Evolutionary conservation across 2,113 vertebrate species (phyloP), one percentile per base, ranked within the genome.

Genomic region (Halichoeres trimaculatus): DNA sequence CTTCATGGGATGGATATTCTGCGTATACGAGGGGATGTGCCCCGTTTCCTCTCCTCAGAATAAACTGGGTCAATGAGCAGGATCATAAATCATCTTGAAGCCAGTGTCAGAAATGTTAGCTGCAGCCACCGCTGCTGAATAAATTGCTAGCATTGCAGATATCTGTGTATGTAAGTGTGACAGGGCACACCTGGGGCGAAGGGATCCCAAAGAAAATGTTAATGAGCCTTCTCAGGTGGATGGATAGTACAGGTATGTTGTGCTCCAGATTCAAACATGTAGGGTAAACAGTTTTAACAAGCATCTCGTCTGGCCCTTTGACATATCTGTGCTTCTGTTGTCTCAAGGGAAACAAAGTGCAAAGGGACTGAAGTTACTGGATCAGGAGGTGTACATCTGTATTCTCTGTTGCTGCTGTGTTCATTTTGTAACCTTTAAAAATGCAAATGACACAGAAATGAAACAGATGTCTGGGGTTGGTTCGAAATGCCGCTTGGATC

Each of bases 41-140:
- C 85, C 80, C 77, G 66, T 83, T 87, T 90, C 76, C 81, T 81
- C 63, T 78, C 85, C 74, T 84, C 76, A 58, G 85, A 74, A 90
- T 91, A 92, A 94, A 94, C 89, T 94, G 89, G 93, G 93, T 94
- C 93, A 93, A 93, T 92, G 92, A 93, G 90, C 89, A 89, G 89
- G 87, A 92, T 85, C 91, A 94, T 94, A 94, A 94, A 94, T 94
- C 93, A 94, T 88, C 54, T 76, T 92, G 91, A 93, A 90, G 88
- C 84, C 73, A 74, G 78, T 92, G 92, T 92, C 91, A 92, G 78
- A 87, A 86, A 83, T 61, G 80, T 72, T 83, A 86, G 88, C 90
- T 73, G 53, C 78, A 86, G 86, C 83, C 80, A 80, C 79, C 36
- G 51, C 80, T 70, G 80, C 83, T 90, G 91, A 92, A 91, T 93